Evolutionary conservation across 2,888 invertebrate species (phyloP).

Genomic region (Epinotia bilunana): DNA sequence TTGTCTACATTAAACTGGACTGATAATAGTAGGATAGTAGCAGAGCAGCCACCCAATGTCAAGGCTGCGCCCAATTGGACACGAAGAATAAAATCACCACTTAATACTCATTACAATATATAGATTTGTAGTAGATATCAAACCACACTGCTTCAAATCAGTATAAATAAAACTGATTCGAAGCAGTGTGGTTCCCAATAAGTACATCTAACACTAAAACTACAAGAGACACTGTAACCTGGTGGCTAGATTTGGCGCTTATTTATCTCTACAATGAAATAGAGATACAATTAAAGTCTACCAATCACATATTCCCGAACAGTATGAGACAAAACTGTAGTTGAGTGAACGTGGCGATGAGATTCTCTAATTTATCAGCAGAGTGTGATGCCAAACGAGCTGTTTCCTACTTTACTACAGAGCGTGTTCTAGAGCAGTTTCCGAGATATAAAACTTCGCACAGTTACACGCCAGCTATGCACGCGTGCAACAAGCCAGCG

Average conservation of each 20-base stretch:
- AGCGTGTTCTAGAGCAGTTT: constrained; percentile 39
- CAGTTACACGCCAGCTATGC: too few species aligned
- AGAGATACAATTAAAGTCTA: neutral
- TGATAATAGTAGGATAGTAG: neutral
- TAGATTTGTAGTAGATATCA: neutral
- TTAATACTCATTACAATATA: neutral
- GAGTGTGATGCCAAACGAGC: constrained; percentile 56
- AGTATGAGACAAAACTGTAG: neutral
- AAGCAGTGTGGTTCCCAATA: neutral
- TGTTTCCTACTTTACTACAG: constrained; percentile 67
- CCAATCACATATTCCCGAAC: neutral
- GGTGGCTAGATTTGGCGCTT: neutral
- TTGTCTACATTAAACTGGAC: neutral
- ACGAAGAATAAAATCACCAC: neutral
- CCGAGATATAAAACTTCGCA: constrained; percentile 17
- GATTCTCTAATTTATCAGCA: constrained; percentile 45
- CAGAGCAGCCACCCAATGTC: neutral
- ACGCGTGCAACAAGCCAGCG: neutral
- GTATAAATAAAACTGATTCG: too few species aligned
- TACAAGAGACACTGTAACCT: neutral
- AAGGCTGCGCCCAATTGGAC: neutral
- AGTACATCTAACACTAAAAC: neutral
- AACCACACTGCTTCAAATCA: too few species aligned
- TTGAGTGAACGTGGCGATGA: constrained; percentile 13
- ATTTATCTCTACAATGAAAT: too few species aligned